Conservation (phyloP, 2,888 invertebrate species). For the Sialis lutaria region DNA sequence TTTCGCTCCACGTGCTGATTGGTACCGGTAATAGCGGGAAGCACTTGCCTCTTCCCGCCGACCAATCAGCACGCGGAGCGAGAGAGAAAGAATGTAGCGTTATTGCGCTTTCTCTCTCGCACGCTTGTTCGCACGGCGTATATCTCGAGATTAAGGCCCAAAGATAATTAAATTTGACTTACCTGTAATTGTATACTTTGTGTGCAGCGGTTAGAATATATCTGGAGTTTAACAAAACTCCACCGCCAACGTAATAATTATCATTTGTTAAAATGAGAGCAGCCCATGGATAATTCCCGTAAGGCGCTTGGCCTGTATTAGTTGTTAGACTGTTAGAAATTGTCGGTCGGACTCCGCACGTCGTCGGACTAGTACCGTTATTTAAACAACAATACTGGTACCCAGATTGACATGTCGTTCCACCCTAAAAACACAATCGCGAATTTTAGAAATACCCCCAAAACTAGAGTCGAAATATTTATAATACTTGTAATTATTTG, state of each 20-base stretch:
- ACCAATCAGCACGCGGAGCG: no score
- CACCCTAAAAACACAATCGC: not conserved
- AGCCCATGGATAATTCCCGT: conserved; percentile 8
- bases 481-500: not conserved
- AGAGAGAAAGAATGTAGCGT: no score
- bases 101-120: no score
- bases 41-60: no score
- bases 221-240: conserved; percentile 38
- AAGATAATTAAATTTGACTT: conserved; percentile 18
- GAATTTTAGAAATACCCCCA: not conserved
- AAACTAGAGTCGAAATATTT: no score
- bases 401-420: conserved; percentile 22
- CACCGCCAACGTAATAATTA: conserved; percentile 41
- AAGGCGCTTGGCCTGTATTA: conserved; percentile 5
- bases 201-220: conserved; percentile 53
- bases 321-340: conserved; percentile 5
- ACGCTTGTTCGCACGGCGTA: no score
- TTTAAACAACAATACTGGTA: conserved; percentile 27
- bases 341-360: conserved; percentile 7
- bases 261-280: conserved; percentile 5
- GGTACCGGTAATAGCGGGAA: no score
- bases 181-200: conserved; percentile 38
- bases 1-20: no score
- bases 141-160: not conserved
- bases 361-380: conserved; percentile 1